Evolutionary conservation across 2,888 invertebrate genomes (phyloP), one percentile per base, ranked within the genome.

Genomic region (Eristalis intricaria): DNA sequence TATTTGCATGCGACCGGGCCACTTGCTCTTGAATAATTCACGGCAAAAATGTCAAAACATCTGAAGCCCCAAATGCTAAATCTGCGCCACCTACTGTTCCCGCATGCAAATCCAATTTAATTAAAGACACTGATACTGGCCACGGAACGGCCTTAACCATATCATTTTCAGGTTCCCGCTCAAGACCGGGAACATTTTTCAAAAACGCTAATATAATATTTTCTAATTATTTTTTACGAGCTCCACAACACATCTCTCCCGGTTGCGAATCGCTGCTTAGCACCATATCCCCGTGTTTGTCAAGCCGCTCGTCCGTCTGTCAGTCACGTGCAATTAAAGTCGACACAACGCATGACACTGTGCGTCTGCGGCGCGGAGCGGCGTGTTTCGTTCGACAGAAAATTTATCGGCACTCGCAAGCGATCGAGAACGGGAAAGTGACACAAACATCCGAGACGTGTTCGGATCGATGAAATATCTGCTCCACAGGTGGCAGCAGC

Each of bases 401-500:
- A 75, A 78, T 79, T 79, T 79, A 79, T 75, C 38, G 79, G 64
- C 38, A 38, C 65, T 69, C 69, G 38, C 78, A 84, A 84, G 79
- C 58, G 83, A 64, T 64, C 73, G 43, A 63, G 74, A 38, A 64
- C 73, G 71, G 56, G 78, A 78, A 82, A 78, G 77, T 78, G 68
- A 76, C 76, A 80, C 70, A 84, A 29, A 64, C 35, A n/a, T 64
- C 32, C 19, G n/a, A 69, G 69, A 70, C 61, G 29, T 60, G 35
- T 22, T 23, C 64, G 66, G 69, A 35, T 83, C 66, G 86, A 83
- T 86, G 81, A 86, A 78, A 86, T 82, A 86, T 83, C 70, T 73
- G 65, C 82, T 86, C 83, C 78, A 66, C 86, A 86, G 83, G 83
- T 83, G 86, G 83, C 78, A 74, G 74, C 68, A 65, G 50, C 66